These are phyloP conservation scores for Characodon lateralis DNA, from an alignment of 2,797 vertebrate genomes.

Conservation along the genomic window DNA sequence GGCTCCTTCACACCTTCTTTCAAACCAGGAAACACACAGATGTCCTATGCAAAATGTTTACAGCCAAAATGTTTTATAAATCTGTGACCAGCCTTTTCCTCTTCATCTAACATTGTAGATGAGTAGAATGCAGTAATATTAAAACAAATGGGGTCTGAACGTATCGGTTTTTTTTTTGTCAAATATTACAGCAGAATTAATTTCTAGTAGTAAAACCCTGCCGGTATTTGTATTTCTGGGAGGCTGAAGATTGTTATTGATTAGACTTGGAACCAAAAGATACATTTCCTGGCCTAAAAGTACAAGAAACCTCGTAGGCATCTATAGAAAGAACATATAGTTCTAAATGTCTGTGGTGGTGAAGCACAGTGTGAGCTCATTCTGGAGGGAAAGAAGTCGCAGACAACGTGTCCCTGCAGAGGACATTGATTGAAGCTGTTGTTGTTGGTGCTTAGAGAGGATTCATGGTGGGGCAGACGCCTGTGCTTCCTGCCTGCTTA, in stretches of 20 bases:
- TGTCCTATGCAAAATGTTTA: constrained; percentile 29
- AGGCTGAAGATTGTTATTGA: background rate
- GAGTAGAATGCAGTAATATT: constrained; percentile 16
- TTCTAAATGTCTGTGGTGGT: background rate
- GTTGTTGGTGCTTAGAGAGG: constrained; percentile 58
- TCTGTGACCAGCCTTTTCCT: constrained; percentile 19
- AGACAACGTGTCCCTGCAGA: constrained; percentile 33
- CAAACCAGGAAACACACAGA: constrained; percentile 18
- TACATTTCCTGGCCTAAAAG: background rate
- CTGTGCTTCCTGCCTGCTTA: constrained; percentile 58
- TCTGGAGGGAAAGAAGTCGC: constrained; percentile 17
- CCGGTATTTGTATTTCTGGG: background rate
- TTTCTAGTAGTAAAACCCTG: background rate
- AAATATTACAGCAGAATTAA: constrained; percentile 3
- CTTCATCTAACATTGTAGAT: constrained; percentile 13
- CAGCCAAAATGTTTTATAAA: constrained; percentile 1
- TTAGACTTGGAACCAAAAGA: background rate
- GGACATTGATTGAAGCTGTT: constrained; percentile 46
- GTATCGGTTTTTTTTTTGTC: background rate
- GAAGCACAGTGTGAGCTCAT: constrained; percentile 22
- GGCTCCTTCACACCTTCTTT: constrained; percentile 10
- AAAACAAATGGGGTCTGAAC: constrained; percentile 11
- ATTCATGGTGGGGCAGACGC: constrained; percentile 44
- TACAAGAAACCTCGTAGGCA: background rate
- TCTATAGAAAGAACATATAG: background rate